A percentile compares a stretch with the other conserved stretches of the same genome.
Conservation (phyloP, 1,140 invertebrate genomes). For the Saccostrea glomerata region DNA sequence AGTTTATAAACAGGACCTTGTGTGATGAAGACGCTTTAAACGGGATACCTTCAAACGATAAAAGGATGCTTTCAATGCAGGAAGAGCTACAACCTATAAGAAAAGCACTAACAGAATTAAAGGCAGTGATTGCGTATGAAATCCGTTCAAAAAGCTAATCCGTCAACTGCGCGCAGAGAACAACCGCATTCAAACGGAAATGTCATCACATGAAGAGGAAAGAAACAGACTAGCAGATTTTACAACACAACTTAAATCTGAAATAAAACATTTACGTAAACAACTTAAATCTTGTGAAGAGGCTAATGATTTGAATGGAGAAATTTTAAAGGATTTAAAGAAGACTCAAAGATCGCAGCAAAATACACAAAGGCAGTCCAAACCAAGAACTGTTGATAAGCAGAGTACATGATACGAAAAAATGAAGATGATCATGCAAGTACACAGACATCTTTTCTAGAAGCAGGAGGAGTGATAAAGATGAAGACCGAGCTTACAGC, state of each 20-base stretch:
- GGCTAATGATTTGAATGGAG: neutral
- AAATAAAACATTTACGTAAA: neutral
- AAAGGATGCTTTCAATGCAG: neutral
- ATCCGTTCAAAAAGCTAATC: neutral
- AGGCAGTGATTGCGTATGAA: neutral
- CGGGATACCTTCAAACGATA: neutral
- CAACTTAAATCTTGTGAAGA: neutral
- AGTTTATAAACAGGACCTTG: neutral
- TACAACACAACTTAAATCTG: neutral
- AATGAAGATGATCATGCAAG: neutral
- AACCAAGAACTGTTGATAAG: neutral
- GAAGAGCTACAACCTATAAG: neutral
- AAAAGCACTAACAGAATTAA: neutral
- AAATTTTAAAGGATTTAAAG: neutral
- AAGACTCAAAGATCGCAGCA: neutral
- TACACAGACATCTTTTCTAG: neutral
- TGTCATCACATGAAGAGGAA: neutral
- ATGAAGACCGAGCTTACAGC: neutral
- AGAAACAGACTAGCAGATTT: neutral
- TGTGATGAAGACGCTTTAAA: neutral
- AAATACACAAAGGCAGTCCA: neutral
- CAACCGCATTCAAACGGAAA: neutral
- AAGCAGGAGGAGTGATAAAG: neutral
- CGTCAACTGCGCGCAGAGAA: neutral
- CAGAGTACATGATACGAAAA: neutral